Percentiles rank a stretch among this genome's conserved stretches.
Conservation (phyloP, 2,888 invertebrate species). For the Apotomis turbidana region DNA sequence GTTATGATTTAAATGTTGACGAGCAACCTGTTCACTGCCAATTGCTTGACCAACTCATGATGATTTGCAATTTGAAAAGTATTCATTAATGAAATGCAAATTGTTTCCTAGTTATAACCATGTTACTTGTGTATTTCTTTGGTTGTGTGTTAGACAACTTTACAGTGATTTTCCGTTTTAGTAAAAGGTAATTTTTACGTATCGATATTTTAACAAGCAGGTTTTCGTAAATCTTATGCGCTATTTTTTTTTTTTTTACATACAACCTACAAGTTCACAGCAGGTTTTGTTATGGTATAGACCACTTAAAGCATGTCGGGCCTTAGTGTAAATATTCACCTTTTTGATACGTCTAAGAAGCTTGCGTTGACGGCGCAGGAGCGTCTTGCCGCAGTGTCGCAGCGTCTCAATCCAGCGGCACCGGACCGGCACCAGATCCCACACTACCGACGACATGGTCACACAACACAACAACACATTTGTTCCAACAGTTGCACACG, state of each 20-base stretch:
- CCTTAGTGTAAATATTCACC: slow-evolving; percentile 56
- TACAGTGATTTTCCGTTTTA: too few species aligned
- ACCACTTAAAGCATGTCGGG: too few species aligned
- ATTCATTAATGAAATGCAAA: background rate
- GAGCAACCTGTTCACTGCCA: background rate
- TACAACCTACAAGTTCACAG: too few species aligned
- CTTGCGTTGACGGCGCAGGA: slow-evolving; percentile 74
- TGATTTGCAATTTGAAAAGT: background rate
- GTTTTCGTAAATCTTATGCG: too few species aligned
- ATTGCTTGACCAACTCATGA: background rate
- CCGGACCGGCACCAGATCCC: slow-evolving; percentile 74
- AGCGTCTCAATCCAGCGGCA: slow-evolving; percentile 77
- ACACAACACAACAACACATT: slow-evolving; percentile 63
- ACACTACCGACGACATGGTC: slow-evolving; percentile 47
- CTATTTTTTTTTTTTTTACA: too few species aligned
- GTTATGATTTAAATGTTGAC: too few species aligned
- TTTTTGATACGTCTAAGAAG: slow-evolving; percentile 76
- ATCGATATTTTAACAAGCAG: too few species aligned
- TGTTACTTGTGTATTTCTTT: too few species aligned
- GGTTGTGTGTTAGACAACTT: too few species aligned
- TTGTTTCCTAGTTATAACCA: too few species aligned
- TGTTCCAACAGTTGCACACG: background rate
- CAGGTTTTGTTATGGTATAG: too few species aligned
- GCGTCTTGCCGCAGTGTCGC: slow-evolving; percentile 77
- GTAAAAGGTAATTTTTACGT: too few species aligned